These are phyloP conservation scores for Malurus elegans DNA, from an alignment of 2,113 vertebrate genomes.

Conservation along the genomic window DNA sequence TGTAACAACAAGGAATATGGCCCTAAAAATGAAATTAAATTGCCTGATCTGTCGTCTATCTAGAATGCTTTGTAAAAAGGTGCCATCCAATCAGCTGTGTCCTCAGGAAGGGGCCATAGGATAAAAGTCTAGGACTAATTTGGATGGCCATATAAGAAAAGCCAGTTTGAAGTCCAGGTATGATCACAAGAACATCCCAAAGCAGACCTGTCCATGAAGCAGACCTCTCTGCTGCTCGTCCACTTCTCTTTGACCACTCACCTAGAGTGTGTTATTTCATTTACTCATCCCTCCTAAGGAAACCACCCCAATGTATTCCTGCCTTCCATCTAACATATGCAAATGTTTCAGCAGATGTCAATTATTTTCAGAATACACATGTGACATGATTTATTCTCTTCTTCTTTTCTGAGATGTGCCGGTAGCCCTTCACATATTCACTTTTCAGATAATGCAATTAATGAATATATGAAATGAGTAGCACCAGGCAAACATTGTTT, in stretches of 20 bases:
- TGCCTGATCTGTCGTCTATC: not conserved
- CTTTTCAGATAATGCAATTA: slow-evolving; percentile 5
- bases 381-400: not conserved
- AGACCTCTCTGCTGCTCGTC: not conserved
- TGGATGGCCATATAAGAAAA: not conserved
- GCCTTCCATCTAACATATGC: not conserved
- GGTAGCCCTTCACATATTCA: not conserved
- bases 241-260: not conserved
- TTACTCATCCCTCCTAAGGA: not conserved
- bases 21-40: not conserved
- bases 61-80: not conserved
- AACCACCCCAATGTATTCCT: not conserved
- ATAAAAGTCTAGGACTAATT: not conserved
- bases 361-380: not conserved
- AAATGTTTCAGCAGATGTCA: not conserved
- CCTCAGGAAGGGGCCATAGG: too few species aligned
- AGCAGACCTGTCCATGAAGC: not conserved
- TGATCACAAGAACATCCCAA: not conserved
- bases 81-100: not conserved
- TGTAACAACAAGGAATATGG: not conserved
- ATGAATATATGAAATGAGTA: slow-evolving; percentile 28
- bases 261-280: not conserved
- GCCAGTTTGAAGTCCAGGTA: not conserved
- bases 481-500: slow-evolving; percentile 11
- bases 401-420: not conserved